Evolutionary conservation across 2,888 invertebrate genomes (phyloP), one percentile per base, ranked within the genome.

Genomic region (Cotesia congregata): DNA sequence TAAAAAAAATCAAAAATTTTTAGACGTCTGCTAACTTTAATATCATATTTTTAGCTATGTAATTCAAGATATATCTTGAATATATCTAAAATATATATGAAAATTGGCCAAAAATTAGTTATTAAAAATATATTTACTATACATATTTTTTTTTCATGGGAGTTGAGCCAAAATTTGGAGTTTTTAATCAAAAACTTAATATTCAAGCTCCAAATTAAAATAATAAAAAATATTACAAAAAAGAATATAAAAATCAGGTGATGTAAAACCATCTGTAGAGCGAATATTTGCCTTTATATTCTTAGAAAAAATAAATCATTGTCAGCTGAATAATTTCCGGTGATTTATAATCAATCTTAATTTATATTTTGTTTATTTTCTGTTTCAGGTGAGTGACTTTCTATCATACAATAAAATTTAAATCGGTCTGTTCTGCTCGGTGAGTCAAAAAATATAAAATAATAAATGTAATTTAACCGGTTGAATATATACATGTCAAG

Each of bases 401-500:
- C 30, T 30, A 30, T 30, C 30, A 30, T 30, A 30, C 30, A 30
- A 30, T 30, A 50, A 15, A 9, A 61, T 12, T 38, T 39, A 62
- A 39, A 15, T 12, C n/a, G 61, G 7, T 50, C 39, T 7, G 12
- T 30, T 30, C 30, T 6, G 30, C 15, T 69, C 4, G 9, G 9
- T 50, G 50, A 50, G 9, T 12, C 12, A 50, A 50, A 50, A 80
- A 75, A 77, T 72, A 76, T 74, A 68, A 77, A 76, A 73, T 77
- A 83, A 81, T 84, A 84, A 86, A 86, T 82, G 84, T 82, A 85
- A 87, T 87, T 87, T 86, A 84, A 85, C 80, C 83, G 80, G 80
- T 82, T 82, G 83, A 84, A 85, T 85, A 87, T 86, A 86, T 85
- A 86, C 83, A 88, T 85, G 84, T 87, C 85, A 86, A 88, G 86